Conservation (phyloP, 2,888 invertebrate species). For the Chrysolina haemoptera region DNA sequence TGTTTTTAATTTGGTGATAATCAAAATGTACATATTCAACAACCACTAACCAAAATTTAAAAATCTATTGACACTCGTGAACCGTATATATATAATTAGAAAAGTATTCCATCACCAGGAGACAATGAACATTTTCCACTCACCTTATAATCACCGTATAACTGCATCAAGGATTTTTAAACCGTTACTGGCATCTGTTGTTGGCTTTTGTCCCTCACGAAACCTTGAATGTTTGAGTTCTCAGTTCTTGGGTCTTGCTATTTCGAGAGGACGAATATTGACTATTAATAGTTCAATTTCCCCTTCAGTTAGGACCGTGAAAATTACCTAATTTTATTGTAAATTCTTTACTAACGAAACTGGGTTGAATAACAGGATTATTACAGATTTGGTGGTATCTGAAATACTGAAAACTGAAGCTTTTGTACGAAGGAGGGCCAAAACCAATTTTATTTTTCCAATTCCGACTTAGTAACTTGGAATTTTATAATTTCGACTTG, state of each 20-base stretch:
- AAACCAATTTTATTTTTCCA: too few species aligned
- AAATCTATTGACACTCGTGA: too few species aligned
- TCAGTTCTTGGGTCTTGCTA: constrained; percentile 14
- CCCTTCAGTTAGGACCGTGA: not conserved
- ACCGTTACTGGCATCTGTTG: not conserved
- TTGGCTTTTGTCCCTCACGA: constrained; percentile 9
- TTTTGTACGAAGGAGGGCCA: too few species aligned
- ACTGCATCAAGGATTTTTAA: not conserved
- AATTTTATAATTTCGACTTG: too few species aligned
- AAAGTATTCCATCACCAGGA: not conserved
- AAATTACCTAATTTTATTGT: constrained; percentile 7
- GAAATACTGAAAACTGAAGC: not conserved
- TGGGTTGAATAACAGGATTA: not conserved
- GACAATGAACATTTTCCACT: not conserved
- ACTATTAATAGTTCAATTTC: constrained; percentile 2
- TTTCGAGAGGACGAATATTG: constrained; percentile 2
- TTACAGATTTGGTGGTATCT: not conserved
- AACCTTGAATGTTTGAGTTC: not conserved
- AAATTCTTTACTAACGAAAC: not conserved
- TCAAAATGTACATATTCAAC: too few species aligned
- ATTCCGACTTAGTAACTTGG: too few species aligned
- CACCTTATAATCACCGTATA: not conserved
- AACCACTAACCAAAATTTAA: too few species aligned
- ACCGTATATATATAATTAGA: not conserved
- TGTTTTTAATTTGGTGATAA: too few species aligned